Base-by-base conservation (phyloP, 2,888 invertebrate species). In the Scelioninae gen. 2 region DNA sequence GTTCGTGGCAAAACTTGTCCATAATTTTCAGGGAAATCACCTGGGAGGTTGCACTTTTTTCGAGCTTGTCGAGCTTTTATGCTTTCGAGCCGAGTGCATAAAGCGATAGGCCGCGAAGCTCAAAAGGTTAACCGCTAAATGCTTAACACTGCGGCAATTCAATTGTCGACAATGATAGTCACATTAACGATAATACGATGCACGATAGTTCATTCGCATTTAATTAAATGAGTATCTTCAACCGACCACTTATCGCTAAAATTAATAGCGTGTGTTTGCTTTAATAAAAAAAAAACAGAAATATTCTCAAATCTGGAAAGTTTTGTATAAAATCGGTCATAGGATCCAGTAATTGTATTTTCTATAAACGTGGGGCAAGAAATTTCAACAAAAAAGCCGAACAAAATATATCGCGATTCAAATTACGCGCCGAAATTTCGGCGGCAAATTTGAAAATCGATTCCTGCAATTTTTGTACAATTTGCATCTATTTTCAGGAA, bases 1-100 rank as follows among this genome's bases (percentile, higher is more conserved):
- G 64, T 76, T 77, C 77, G 71, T 76, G 70, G 75, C 68, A 74
- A 77, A 77, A 78, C 79, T 79, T 81, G 76, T 78, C 75, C 78
- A 76, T 78, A 78, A 79, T 80, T 78, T 80, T 77, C 80, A 81
- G 80, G 78, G 74, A 64, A 64, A 74, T 74, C 77, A 61, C 76
- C 55, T 18, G 79, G 77, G 77, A 73, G 76, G 65, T 63, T 61
- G 64, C 46, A 61, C 67, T 50, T 77, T 79, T 76, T 72, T 64
- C 69, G 73, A 73, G 73, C 76, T 72, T 74, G 52, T 57, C 58
- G 45, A 57, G 63, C 69, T 67, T 64, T 64, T 68, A 28, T 60
- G 43, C 63, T 67, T 53, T 48, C 50, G 33, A 70, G 50, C 41
- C 19, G 13, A 37, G 50, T 35, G 55, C 67, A 57, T 60, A 53